These are phyloP conservation scores for Drosophila ambigua DNA, from an alignment of 1,140 invertebrate species.

Conservation along the genomic window DNA sequence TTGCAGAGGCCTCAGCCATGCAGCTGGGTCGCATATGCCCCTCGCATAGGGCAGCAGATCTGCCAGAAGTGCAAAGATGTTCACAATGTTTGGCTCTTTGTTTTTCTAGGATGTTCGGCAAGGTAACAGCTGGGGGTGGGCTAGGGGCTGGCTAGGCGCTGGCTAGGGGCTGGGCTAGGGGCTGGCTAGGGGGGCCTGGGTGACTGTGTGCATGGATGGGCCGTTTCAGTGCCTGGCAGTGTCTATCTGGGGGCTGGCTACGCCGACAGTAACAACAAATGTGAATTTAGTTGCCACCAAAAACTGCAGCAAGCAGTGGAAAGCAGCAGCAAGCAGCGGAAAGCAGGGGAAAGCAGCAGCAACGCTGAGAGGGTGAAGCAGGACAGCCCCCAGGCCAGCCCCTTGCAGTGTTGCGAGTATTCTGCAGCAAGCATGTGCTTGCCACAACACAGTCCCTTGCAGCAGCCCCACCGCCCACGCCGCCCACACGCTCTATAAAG, in stretches of 20 bases:
- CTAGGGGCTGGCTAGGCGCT: not conserved
- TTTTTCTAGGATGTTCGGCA: not conserved
- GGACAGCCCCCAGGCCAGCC: too few relatives aligned
- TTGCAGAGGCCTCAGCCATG: too few relatives aligned
- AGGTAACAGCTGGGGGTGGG: too few relatives aligned
- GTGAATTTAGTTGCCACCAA: constrained; percentile 71
- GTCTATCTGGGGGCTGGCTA: constrained; percentile 33
- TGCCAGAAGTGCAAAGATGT: too few relatives aligned
- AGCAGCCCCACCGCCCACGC: not conserved
- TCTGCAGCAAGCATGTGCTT: too few relatives aligned
- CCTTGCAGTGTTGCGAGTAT: too few relatives aligned
- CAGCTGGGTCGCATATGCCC: too few relatives aligned
- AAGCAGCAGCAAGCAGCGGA: constrained; percentile 8
- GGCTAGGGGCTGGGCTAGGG: not conserved
- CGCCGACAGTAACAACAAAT: constrained; percentile 53
- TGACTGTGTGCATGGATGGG: constrained; percentile 13
- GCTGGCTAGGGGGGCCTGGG: not conserved
- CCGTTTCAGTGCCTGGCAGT: constrained; percentile 21
- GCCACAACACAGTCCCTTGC: not conserved
- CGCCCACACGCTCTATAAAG: constrained; percentile 7
- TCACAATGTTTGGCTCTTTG: too few relatives aligned
- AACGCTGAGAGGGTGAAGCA: constrained; percentile 1
- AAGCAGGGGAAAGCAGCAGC: not conserved
- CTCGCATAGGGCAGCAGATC: too few relatives aligned
- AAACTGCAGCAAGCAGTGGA: constrained; percentile 31